phyloP scores from a whole-genome alignment of 2,888 invertebrate genomes.

The Gymnoscelis rufifasciata region DNA sequence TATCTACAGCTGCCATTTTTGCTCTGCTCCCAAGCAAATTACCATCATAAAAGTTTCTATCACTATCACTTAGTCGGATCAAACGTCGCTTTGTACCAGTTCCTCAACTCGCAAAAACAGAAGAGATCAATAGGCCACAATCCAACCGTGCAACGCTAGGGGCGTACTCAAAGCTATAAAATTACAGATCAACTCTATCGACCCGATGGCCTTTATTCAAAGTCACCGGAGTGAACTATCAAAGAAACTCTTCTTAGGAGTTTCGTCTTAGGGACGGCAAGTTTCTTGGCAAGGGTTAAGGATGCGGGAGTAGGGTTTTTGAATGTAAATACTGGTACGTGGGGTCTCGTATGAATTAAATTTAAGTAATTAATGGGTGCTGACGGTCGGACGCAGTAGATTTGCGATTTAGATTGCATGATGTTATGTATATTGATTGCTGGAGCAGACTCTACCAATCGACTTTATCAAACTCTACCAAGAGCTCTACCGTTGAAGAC shows the following conservation, averaged over 20 bases:
- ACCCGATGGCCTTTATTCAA: conserved; percentile 73
- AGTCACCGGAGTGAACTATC: conserved; percentile 75
- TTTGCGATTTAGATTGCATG: conserved; percentile 49
- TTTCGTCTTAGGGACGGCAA: conserved; percentile 75
- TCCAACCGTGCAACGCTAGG: conserved; percentile 56
- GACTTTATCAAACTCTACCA: no score
- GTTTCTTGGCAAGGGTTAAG: conserved; percentile 73
- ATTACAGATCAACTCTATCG: conserved; percentile 79
- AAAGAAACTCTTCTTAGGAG: conserved; percentile 77
- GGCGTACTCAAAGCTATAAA: conserved; percentile 74
- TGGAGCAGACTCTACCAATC: conserved; percentile 8
- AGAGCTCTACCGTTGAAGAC: no score
- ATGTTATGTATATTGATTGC: conserved; percentile 44
- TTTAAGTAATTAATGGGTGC: conserved; percentile 77
- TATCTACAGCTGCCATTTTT: no score
- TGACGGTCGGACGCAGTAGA: conserved; percentile 31
- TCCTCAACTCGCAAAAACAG: conserved; percentile 54
- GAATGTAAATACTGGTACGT: conserved; percentile 74
- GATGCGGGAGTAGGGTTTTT: conserved; percentile 58
- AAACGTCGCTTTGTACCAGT: conserved; percentile 35
- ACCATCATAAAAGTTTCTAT: conserved; percentile 5
- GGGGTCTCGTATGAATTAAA: conserved; percentile 75
- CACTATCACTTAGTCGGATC: conserved; percentile 8
- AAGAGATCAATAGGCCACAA: conserved; percentile 67
- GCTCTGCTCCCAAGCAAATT: background rate